These are phyloP conservation scores for Junonia oenone DNA, from an alignment of 2,888 invertebrate species.

Conservation along the genomic window DNA sequence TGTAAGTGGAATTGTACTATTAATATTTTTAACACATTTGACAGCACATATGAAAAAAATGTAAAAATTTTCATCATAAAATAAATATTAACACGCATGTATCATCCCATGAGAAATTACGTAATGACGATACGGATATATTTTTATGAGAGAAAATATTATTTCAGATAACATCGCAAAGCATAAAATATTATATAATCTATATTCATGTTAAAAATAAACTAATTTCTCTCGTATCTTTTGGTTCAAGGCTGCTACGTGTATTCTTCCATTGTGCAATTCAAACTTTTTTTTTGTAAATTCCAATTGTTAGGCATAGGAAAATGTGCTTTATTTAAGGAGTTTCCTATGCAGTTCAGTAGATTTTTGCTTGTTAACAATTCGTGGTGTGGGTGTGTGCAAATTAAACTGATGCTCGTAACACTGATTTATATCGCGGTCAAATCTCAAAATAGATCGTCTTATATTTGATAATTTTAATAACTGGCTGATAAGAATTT, in stretches of 20 bases:
- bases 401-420: slow-evolving; percentile 18
- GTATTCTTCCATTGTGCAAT: slow-evolving; percentile 24
- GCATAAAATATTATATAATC: not conserved
- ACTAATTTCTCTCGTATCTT: slow-evolving; percentile 15
- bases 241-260: slow-evolving; percentile 25
- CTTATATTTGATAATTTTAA: not conserved
- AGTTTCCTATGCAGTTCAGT: not conserved
- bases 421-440: slow-evolving; percentile 24
- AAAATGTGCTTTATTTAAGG: slow-evolving; percentile 6
- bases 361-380: slow-evolving; percentile 3
- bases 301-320: slow-evolving; percentile 2
- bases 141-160: not conserved
- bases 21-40: not conserved
- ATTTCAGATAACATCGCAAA: not conserved
- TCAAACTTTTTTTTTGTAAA: slow-evolving; percentile 20
- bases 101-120: slow-evolving; percentile 5
- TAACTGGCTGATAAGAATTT: not conserved
- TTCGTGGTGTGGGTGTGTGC: slow-evolving; percentile 23
- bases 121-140: not conserved
- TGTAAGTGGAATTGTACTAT: not conserved
- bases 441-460: slow-evolving; percentile 22
- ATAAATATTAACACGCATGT: not conserved
- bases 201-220: slow-evolving; percentile 9
- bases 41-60: no score
- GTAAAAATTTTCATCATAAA: no score